Conservation (phyloP, 1,140 invertebrate species). For the Dryas iulia region DNA sequence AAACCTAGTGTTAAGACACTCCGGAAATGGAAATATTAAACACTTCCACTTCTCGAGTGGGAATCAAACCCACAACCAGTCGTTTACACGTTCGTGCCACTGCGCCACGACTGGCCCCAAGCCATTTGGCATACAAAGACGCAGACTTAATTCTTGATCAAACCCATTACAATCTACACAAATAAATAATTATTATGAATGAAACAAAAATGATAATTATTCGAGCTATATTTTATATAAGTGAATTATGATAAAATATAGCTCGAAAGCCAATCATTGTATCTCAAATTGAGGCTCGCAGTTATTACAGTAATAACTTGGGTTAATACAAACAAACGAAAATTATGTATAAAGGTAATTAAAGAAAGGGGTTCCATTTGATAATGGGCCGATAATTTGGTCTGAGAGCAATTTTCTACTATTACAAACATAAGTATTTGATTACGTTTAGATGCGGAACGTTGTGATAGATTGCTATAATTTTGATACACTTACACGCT, state of each 20-base stretch:
- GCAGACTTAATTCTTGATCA: too few species aligned
- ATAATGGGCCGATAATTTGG: conserved; percentile 75
- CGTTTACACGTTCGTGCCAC: too few species aligned
- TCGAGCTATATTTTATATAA: too few species aligned
- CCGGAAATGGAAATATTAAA: too few species aligned
- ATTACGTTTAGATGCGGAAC: conserved; percentile 52
- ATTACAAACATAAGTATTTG: conserved; percentile 70
- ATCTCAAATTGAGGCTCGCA: conserved; percentile 58
- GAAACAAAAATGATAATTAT: conserved; percentile 38
- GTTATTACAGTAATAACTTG: conserved; percentile 72
- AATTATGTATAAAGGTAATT: conserved; percentile 68
- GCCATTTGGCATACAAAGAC: too few species aligned
- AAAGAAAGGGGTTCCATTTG: conserved; percentile 76
- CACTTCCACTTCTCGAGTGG: too few species aligned
- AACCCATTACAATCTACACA: neutral
- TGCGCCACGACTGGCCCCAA: too few species aligned
- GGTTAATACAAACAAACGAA: conserved; percentile 72
- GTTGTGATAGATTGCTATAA: conserved; percentile 61
- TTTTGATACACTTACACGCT: conserved; percentile 43
- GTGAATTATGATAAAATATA: conserved; percentile 57
- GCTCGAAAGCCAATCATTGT: conserved; percentile 67
- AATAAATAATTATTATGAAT: neutral
- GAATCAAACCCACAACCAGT: too few species aligned
- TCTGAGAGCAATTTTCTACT: conserved; percentile 68
- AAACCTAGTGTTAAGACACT: too few species aligned